Conservation (phyloP, 2,113 vertebrate genomes). For the Stegostoma tigrinum region DNA sequence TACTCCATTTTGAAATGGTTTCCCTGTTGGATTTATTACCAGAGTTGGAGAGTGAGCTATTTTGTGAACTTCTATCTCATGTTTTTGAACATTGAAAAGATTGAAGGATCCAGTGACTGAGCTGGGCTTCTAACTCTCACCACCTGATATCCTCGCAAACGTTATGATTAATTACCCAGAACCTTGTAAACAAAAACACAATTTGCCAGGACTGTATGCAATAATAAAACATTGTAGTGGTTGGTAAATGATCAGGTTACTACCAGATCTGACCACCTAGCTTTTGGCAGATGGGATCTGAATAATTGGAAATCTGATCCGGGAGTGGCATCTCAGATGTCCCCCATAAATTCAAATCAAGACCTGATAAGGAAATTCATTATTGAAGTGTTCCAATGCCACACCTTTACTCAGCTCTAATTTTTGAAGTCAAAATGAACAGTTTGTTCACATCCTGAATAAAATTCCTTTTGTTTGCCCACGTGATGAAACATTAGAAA, state of each 20-base stretch:
- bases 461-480: not conserved
- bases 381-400: not conserved
- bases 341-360: not conserved
- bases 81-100: not conserved
- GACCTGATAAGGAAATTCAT: not conserved
- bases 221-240: not conserved
- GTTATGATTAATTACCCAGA: not conserved
- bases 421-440: not conserved
- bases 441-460: not conserved
- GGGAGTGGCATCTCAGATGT: not conserved
- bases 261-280: not conserved
- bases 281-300: not conserved
- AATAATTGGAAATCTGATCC: not conserved
- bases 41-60: not conserved
- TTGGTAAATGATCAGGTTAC: not conserved
- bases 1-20: not conserved
- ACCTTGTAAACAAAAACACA: not conserved
- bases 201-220: not conserved
- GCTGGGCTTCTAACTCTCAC: not conserved
- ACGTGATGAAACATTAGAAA: not conserved
- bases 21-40: not conserved
- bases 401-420: not conserved
- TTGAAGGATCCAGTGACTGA: not conserved
- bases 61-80: not conserved
- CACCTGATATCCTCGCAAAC: not conserved